These are phyloP conservation scores for Epistrophella euchroma DNA, from an alignment of 2,888 invertebrate species.

Conservation along the genomic window DNA sequence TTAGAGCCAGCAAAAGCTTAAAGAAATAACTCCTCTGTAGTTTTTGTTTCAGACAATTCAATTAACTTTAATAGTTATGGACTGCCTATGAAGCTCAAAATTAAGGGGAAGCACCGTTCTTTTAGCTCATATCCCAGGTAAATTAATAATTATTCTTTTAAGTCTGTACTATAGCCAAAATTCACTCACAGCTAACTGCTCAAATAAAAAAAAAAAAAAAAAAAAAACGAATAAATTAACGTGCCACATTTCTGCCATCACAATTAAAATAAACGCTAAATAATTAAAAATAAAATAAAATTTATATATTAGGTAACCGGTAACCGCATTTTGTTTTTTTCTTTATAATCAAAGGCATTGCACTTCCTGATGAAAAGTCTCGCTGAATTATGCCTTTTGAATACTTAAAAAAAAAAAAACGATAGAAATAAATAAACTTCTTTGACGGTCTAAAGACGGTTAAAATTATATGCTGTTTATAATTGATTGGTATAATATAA, in stretches of 20 bases:
- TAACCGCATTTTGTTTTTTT: slow-evolving; percentile 50
- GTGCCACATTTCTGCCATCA: slow-evolving; percentile 4
- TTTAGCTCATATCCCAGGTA: background rate
- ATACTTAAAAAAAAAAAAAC: slow-evolving; percentile 33
- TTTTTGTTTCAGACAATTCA: no score
- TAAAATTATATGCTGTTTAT: slow-evolving; percentile 21
- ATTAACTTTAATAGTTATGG: no score
- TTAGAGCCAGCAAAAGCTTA: no score
- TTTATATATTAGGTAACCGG: slow-evolving; percentile 40
- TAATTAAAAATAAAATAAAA: slow-evolving; percentile 18
- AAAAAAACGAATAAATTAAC: background rate
- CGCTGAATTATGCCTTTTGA: slow-evolving; percentile 44
- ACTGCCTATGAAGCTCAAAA: background rate
- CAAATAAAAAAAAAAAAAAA: background rate
- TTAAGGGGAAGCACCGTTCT: background rate
- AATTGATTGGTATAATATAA: slow-evolving; percentile 28
- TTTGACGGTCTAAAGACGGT: slow-evolving; percentile 43
- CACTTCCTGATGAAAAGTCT: slow-evolving; percentile 68
- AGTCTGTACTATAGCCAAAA: background rate
- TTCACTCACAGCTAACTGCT: background rate
- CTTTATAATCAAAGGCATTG: slow-evolving; percentile 38
- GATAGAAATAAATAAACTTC: no score
- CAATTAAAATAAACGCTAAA: slow-evolving; percentile 10
- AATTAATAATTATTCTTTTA: background rate
- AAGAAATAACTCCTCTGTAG: no score